These are phyloP conservation scores for Manis javanica DNA, from an alignment of 2,797 vertebrate genomes.

Conservation along the genomic window DNA sequence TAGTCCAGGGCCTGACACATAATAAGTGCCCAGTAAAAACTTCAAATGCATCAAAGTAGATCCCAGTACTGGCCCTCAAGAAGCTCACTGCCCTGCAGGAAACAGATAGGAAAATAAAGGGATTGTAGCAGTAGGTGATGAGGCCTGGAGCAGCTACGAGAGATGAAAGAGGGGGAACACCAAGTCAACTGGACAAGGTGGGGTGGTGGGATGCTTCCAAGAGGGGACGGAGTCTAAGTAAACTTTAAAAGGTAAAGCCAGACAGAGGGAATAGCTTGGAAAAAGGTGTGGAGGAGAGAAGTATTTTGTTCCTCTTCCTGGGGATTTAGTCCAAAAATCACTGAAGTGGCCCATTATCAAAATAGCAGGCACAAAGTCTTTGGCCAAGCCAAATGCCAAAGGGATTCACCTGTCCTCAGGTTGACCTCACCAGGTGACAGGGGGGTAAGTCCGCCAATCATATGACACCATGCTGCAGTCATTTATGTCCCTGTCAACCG, in stretches of 20 bases:
- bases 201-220: background rate
- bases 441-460: background rate
- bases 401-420: background rate
- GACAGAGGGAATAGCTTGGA: background rate
- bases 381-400: conserved; percentile 53
- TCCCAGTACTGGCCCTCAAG: too few relatives aligned
- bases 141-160: accelerated
- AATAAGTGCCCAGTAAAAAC: background rate
- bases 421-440: background rate
- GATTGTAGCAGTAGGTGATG: accelerated
- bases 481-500: conserved; percentile 50
- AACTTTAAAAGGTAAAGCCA: background rate
- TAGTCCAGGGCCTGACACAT: background rate
- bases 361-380: background rate
- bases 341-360: background rate
- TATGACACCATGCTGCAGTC: conserved; percentile 31
- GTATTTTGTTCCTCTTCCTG: background rate
- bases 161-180: too few relatives aligned
- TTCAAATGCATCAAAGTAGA: background rate
- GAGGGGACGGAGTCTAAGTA: background rate
- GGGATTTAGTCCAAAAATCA: background rate
- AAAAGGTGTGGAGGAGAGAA: background rate
- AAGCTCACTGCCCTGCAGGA: too few relatives aligned
- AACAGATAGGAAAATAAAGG: background rate
- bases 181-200: accelerated